Conservation (phyloP, 1,140 invertebrate species). For the Mesaphorura yosii region DNA sequence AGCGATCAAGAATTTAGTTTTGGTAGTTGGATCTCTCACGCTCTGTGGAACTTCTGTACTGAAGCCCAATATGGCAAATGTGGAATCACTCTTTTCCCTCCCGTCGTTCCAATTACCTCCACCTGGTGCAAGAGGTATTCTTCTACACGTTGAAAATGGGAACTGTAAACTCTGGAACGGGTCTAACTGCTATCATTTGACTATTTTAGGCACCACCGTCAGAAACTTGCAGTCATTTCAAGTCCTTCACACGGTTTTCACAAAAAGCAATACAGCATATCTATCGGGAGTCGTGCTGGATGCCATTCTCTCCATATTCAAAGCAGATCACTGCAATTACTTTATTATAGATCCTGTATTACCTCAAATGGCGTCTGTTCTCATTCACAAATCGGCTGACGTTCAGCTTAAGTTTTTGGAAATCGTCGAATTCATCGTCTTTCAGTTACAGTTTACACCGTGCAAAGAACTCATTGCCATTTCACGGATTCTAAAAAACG, state of each 20-base stretch:
- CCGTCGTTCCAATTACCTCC: conserved; percentile 83
- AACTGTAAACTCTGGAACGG: background rate
- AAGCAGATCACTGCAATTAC: conserved; percentile 96
- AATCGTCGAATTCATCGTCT: conserved; percentile 88
- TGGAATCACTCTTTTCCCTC: conserved; percentile 81
- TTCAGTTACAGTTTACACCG: conserved; percentile 94
- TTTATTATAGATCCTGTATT: conserved; percentile 90
- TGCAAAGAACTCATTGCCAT: conserved; percentile 96
- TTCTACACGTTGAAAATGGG: background rate
- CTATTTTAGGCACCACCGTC: conserved; percentile 53
- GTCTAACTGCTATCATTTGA: background rate
- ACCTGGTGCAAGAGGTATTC: conserved; percentile 68
- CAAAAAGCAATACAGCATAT: conserved; percentile 71
- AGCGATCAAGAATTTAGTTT: conserved; percentile 79
- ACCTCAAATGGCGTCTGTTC: conserved; percentile 83
- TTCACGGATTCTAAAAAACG: conserved; percentile 41
- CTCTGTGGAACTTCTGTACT: conserved; percentile 86
- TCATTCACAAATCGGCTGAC: conserved; percentile 75
- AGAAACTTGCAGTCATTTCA: conserved; percentile 91
- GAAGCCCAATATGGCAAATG: conserved; percentile 64
- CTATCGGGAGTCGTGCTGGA: conserved; percentile 84
- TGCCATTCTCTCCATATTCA: conserved; percentile 90
- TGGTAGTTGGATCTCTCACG: conserved; percentile 84
- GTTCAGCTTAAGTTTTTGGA: conserved; percentile 94
- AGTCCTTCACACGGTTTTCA: conserved; percentile 85